These are phyloP conservation scores for Galagoides demidoff DNA, from an alignment of 2,797 vertebrate species.

Conservation along the genomic window DNA sequence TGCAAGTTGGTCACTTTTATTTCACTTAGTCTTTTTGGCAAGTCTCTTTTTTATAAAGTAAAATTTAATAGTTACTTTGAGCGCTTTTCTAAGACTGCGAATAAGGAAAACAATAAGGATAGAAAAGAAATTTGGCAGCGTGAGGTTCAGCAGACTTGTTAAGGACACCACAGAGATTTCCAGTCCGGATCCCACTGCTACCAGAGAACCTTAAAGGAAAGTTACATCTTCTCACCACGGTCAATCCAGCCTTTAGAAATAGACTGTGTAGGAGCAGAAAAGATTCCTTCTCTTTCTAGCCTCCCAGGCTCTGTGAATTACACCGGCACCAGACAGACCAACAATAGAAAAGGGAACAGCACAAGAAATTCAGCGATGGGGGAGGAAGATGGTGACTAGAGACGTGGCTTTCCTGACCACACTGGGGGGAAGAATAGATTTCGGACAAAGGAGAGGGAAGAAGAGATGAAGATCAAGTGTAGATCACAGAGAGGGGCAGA, in stretches of 20 bases:
- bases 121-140: conserved; percentile 9
- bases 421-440: too few relatives aligned
- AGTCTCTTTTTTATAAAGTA: not conserved
- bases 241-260: not conserved
- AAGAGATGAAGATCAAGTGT: too few relatives aligned
- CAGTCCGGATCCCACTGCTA: not conserved
- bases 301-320: too few relatives aligned
- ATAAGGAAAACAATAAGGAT: not conserved
- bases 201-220: not conserved
- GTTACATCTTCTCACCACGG: not conserved
- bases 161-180: not conserved
- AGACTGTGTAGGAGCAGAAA: not conserved
- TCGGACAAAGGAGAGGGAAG: too few relatives aligned
- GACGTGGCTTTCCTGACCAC: too few relatives aligned
- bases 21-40: not conserved
- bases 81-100: not conserved
- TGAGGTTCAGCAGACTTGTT: not conserved
- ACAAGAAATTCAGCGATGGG: not conserved
- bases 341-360: not conserved
- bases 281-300: too few relatives aligned
- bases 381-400: too few relatives aligned
- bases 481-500: too few relatives aligned
- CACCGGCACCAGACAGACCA: not conserved
- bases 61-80: not conserved
- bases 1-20: not conserved